Evolutionary conservation across 2,797 vertebrate species (phyloP), one percentile per base, ranked within the genome.

Genomic region (Characodon lateralis): DNA sequence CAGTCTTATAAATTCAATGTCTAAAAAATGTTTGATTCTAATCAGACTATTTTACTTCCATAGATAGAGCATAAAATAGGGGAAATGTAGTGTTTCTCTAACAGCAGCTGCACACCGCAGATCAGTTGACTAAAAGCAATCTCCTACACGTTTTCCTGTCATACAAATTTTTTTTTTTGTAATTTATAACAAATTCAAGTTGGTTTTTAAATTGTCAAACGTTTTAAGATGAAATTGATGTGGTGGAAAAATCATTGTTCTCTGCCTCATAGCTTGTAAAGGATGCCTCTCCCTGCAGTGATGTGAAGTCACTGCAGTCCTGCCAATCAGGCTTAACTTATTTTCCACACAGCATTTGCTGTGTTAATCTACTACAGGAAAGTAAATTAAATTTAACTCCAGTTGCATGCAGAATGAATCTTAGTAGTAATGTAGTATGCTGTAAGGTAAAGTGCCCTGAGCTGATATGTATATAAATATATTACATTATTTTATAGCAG

Each of bases 321-420:
- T 66, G 65, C 28, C 65, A 59, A 10, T 78, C 63, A 77, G 46
- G 35, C 24, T 70, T 48, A 78, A 73, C 56, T 2, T 46, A 72
- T 85, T 87, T 85, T 76, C 76, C 79, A 75, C 81, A 16, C 74
- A 75, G 82, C 79, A 55, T 68, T 76, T 73, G 59, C 39, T 9
- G 46, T 74, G 28, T 59, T 79, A 56, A 69, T 76, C 76, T 72
- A 65, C 68, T 28, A 41, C 3, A 66, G 50, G 5, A 58, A 58
- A 80, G 9, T 2, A 1, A 6, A n/a, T 66, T 78, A 5, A 6
- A 81, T 81, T 77, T 35, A 18, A 28, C 77, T 72, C 26, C 73
- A 74, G 59, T 43, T 59, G 9, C 48, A 56, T 26, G 7, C 41
- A 74, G 48, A 68, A 53, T 41, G 22, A 63, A 26, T 71, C 66